Evolutionary conservation across 2,113 vertebrate genomes (phyloP).

Genomic region (Apistogramma diplotaenia): DNA sequence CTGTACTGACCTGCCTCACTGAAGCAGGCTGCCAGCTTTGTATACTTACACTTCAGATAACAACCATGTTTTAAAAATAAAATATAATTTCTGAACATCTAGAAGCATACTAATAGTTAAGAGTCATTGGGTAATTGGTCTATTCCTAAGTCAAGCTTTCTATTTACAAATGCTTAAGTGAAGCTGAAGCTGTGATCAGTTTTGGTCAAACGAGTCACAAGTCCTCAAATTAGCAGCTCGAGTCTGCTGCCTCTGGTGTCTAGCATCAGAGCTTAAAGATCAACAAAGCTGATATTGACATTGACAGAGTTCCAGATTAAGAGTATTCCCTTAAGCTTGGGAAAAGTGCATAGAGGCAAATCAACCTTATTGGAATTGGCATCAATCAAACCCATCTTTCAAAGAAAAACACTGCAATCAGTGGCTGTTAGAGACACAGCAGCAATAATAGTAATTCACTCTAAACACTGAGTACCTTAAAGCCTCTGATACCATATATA

Average conservation of each 20-base stretch:
- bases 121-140: not conserved
- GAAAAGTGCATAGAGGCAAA: slow-evolving; percentile 31
- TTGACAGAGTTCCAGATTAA: slow-evolving; percentile 16
- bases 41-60: too few species aligned
- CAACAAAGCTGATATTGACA: slow-evolving; percentile 2
- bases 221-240: not conserved
- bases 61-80: not conserved
- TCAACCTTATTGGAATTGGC: slow-evolving; percentile 25
- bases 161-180: not conserved
- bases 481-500: not conserved
- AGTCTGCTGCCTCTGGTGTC: not conserved
- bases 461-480: not conserved
- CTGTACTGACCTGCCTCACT: not conserved
- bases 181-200: not conserved
- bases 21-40: not conserved
- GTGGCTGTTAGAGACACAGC: slow-evolving; percentile 11
- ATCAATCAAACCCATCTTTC: slow-evolving; percentile 33
- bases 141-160: not conserved
- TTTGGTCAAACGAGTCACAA: not conserved
- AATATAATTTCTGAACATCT: not conserved
- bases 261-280: slow-evolving; percentile 7
- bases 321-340: slow-evolving; percentile 18
- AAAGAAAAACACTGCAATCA: slow-evolving; percentile 23
- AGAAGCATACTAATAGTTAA: not conserved
- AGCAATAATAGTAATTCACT: slow-evolving; percentile 34